Evolutionary conservation across 1,140 invertebrate genomes (phyloP), one percentile per base, ranked within the genome.

Genomic region (Leptopilina clavipes): DNA sequence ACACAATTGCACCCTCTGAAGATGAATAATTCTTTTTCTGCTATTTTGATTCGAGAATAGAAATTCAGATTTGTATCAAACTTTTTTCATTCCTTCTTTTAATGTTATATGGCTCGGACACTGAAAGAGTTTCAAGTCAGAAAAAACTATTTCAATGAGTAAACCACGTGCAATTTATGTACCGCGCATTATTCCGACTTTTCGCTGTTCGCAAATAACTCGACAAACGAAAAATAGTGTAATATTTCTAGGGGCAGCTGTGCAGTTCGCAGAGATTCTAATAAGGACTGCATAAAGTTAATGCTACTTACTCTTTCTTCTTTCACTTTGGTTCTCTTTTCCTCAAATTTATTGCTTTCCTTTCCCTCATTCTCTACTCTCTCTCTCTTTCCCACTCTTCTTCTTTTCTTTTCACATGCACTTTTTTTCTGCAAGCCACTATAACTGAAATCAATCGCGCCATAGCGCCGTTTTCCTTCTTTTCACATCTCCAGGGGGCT

Each of bases 231-330:
- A 79, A 76, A 79, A 79, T 79, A 79, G 78, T 74, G 71, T 76
- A 72, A 79, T 79, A 79, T 76, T 79, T 74, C 74, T 45, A 25
- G 48, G 71, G 59, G 71, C 78, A 79, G 78, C 74, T 79, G 78
- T 43, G 44, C 40, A 37, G 59, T 65, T 70, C 71, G 73, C 76
- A 77, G 75, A 79, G 78, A 79, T 79, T 79, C 74, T 79, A 79
- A 79, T 79, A 79, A 79, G 77, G 76, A 76, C 77, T 72, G 54
- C 74, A 71, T 79, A 76, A 79, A 79, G 54, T 76, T 75, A 77
- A 77, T 77, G 73, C 71, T 14, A n/a, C 70, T 44, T 52, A 19
- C 44, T 37, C 70, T 71, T 43, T 73, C 43, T 59, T 72, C 19
- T 70, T 18, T 9, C 56, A 71, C 11, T n/a, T 2, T 44, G n/a